Conservation (phyloP, 2,888 invertebrate genomes). For the Ligdia adustata region DNA sequence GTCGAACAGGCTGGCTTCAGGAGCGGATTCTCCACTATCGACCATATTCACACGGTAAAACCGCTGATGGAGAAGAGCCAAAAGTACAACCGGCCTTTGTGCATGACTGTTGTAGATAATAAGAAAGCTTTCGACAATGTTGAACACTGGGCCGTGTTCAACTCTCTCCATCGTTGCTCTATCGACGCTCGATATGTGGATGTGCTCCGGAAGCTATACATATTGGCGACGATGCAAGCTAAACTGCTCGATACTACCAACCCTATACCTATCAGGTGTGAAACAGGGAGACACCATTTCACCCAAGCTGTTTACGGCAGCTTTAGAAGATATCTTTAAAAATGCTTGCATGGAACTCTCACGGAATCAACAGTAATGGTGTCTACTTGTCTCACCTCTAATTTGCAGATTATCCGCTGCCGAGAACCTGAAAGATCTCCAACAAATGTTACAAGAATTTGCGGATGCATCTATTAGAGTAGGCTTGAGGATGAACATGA, state of each 20-base stretch:
- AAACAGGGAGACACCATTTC: too few species aligned
- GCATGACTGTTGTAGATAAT: not conserved
- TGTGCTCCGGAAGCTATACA: not conserved
- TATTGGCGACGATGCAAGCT: constrained; percentile 2
- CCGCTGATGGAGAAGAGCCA: constrained; percentile 19
- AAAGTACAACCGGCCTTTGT: too few species aligned
- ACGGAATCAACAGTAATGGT: too few species aligned
- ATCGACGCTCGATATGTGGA: constrained; percentile 1
- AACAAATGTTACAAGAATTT: too few species aligned
- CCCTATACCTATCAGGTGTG: not conserved
- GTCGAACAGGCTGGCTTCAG: constrained; percentile 37
- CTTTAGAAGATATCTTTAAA: too few species aligned
- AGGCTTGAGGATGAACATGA: too few species aligned
- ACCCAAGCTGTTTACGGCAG: too few species aligned
- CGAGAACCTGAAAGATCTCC: too few species aligned
- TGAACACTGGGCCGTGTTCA: constrained; percentile 6
- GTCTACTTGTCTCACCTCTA: too few species aligned
- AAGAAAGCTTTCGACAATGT: not conserved
- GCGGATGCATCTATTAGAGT: too few species aligned
- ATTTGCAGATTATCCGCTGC: too few species aligned
- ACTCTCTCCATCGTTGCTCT: constrained; percentile 3
- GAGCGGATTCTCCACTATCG: constrained; percentile 24
- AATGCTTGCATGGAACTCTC: too few species aligned
- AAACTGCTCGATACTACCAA: not conserved
- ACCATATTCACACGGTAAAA: constrained; percentile 24